Percentiles rank a stretch among this genome's conserved stretches.
Evolutionary conservation across 2,113 vertebrate genomes (phyloP).

Genomic region (Etheostoma cragini): DNA sequence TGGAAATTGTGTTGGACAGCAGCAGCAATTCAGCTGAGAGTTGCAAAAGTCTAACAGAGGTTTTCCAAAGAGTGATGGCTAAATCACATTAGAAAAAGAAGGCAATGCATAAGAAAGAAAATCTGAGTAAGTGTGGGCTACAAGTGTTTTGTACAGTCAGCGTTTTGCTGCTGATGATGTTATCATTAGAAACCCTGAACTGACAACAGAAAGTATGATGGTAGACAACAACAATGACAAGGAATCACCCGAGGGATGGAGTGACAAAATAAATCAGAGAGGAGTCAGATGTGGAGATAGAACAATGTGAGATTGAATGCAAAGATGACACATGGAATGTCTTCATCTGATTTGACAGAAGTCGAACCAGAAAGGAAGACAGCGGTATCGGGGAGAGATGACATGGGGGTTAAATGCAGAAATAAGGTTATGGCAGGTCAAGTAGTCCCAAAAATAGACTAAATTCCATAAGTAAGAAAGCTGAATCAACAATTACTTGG

Average conservation of each 20-base stretch:
- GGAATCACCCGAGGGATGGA: slow-evolving; percentile 10
- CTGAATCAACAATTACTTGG: slow-evolving; percentile 43
- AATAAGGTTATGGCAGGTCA: background rate
- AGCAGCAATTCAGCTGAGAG: slow-evolving; percentile 36
- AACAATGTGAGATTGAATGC: slow-evolving; percentile 28
- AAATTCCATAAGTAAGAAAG: background rate
- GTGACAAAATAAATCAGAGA: slow-evolving; percentile 52
- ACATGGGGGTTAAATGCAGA: background rate
- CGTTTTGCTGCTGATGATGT: slow-evolving; percentile 30
- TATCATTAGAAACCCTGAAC: slow-evolving; percentile 34
- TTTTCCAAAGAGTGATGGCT: slow-evolving; percentile 4
- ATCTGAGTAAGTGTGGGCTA: slow-evolving; percentile 11
- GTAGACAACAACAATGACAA: slow-evolving; percentile 53
- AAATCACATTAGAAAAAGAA: background rate
- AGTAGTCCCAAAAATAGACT: background rate
- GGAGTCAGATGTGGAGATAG: slow-evolving; percentile 27
- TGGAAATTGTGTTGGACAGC: slow-evolving; percentile 51
- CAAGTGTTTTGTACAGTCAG: slow-evolving; percentile 40
- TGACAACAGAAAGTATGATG: slow-evolving; percentile 52
- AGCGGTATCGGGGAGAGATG: background rate
- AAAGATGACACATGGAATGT: slow-evolving; percentile 17
- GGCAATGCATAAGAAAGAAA: background rate
- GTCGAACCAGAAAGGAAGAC: slow-evolving; percentile 6
- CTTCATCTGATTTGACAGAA: slow-evolving; percentile 43
- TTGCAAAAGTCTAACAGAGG: slow-evolving; percentile 17